phyloP scores from a whole-genome alignment of 2,888 invertebrate species.

The Plagodis dolabraria region DNA sequence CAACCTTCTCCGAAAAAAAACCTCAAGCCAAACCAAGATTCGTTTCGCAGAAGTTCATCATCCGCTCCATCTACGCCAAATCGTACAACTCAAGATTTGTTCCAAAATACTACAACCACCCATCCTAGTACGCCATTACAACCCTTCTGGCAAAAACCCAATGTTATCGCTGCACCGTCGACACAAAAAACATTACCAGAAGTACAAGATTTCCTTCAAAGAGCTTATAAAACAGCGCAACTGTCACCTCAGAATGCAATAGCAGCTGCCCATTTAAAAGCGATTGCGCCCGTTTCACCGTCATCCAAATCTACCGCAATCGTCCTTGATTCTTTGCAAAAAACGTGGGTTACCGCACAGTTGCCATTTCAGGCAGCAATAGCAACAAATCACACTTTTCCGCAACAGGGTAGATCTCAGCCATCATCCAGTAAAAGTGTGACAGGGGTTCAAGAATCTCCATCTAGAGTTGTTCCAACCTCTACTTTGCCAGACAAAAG shows the following conservation, averaged over 20 bases:
- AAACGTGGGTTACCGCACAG: not conserved
- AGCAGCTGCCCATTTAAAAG: not conserved
- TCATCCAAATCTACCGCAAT: not conserved
- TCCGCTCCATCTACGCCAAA: not conserved
- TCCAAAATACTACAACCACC: not conserved
- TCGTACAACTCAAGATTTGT: not conserved
- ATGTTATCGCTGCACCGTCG: not conserved
- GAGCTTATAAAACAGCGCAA: slow-evolving; percentile 18
- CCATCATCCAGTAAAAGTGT: not conserved
- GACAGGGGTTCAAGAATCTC: not conserved
- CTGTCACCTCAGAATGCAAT: slow-evolving; percentile 1
- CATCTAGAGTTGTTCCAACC: not conserved
- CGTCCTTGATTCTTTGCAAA: slow-evolving; percentile 4
- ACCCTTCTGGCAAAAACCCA: slow-evolving; percentile 8
- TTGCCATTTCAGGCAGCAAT: not conserved
- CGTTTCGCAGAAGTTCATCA: not conserved
- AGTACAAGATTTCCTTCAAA: slow-evolving; percentile 18
- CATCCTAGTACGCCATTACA: not conserved
- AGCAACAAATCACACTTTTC: not conserved
- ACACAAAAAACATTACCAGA: slow-evolving; percentile 8
- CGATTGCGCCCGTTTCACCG: not conserved
- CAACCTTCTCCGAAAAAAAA: slow-evolving; percentile 17
- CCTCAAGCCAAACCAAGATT: not conserved
- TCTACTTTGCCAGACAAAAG: not conserved
- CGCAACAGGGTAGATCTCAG: too few species aligned